Percentiles rank a stretch among this genome's conserved stretches.
phyloP scores from a whole-genome alignment of 2,888 invertebrate species.

The Anarsia innoxiella region DNA sequence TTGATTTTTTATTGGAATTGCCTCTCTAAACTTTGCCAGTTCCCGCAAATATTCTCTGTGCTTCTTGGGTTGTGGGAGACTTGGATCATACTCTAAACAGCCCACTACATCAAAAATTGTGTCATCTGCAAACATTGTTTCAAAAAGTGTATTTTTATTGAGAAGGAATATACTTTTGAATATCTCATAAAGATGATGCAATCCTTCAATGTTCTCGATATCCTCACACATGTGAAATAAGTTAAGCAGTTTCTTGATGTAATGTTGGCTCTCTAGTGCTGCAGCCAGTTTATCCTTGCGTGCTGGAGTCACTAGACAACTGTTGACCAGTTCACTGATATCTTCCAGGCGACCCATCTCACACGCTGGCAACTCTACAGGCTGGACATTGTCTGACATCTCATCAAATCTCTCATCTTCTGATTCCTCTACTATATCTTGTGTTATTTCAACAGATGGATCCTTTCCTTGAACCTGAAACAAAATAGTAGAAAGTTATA shows the following conservation, averaged over 20 bases:
- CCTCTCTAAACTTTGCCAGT: constrained; percentile 93
- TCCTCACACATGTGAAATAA: constrained; percentile 98
- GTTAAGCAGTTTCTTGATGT: constrained; percentile 95
- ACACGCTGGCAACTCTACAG: constrained; percentile 95
- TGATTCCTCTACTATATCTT: constrained; percentile 96
- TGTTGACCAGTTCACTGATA: constrained; percentile 93
- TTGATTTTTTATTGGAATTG: constrained; percentile 95
- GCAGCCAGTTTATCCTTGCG: constrained; percentile 95
- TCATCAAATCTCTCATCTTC: constrained; percentile 98
- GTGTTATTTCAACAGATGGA: constrained; percentile 98
- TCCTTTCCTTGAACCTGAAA: constrained; percentile 97
- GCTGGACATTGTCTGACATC: constrained; percentile 94
- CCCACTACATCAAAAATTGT: constrained; percentile 98
- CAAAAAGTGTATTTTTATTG: constrained; percentile 97
- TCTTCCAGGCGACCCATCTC: constrained; percentile 95
- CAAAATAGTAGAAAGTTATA: constrained; percentile 6
- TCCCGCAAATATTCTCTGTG: constrained; percentile 97
- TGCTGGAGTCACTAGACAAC: constrained; percentile 90
- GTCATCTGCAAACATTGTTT: constrained; percentile 98
- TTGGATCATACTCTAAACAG: constrained; percentile 98
- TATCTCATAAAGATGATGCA: constrained; percentile 97
- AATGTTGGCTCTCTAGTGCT: constrained; percentile 94
- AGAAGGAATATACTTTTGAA: constrained; percentile 99
- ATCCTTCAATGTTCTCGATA: constrained; percentile 93
- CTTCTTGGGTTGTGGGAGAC: constrained; percentile 87